Evolutionary conservation across 2,888 invertebrate species (phyloP).

Genomic region (Scaptomyza flava): DNA sequence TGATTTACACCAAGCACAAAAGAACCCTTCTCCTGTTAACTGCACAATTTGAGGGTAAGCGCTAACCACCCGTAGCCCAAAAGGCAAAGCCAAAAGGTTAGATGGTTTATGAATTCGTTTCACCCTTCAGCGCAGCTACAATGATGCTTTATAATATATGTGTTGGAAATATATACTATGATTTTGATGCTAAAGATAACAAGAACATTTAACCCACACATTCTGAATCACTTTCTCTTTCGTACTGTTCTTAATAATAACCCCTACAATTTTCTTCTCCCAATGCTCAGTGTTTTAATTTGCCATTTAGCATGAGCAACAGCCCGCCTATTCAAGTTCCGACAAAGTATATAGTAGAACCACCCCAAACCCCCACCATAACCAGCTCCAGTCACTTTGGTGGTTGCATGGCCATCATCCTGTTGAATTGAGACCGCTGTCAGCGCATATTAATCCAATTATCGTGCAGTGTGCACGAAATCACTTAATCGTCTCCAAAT

Average conservation of each 20-base stretch:
- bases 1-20: slow-evolving; percentile 53
- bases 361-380: slow-evolving; percentile 37
- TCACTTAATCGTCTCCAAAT: slow-evolving; percentile 81
- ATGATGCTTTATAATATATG: slow-evolving; percentile 57
- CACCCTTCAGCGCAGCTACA: slow-evolving; percentile 53
- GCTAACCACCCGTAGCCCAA: slow-evolving; percentile 74
- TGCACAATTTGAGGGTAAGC: slow-evolving; percentile 41
- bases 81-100: slow-evolving; percentile 31
- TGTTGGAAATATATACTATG: slow-evolving; percentile 14
- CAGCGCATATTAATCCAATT: slow-evolving; percentile 83
- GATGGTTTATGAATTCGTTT: slow-evolving; percentile 51
- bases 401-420: slow-evolving; percentile 52
- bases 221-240: slow-evolving; percentile 16
- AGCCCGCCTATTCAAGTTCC: slow-evolving; percentile 49
- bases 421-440: slow-evolving; percentile 52
- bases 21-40: slow-evolving; percentile 8
- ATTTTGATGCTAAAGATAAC: slow-evolving; percentile 61
- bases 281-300: slow-evolving; percentile 49
- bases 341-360: slow-evolving; percentile 9
- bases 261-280: slow-evolving; percentile 35
- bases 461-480: slow-evolving; percentile 78
- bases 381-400: slow-evolving; percentile 9
- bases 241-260: slow-evolving; percentile 42
- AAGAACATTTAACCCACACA: slow-evolving; percentile 56
- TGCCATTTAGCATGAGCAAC: slow-evolving; percentile 49